A percentile compares a stretch with the other conserved stretches of the same genome.
Evolutionary conservation across 2,888 invertebrate genomes (phyloP).

Genomic region (Candidula unifasciata): DNA sequence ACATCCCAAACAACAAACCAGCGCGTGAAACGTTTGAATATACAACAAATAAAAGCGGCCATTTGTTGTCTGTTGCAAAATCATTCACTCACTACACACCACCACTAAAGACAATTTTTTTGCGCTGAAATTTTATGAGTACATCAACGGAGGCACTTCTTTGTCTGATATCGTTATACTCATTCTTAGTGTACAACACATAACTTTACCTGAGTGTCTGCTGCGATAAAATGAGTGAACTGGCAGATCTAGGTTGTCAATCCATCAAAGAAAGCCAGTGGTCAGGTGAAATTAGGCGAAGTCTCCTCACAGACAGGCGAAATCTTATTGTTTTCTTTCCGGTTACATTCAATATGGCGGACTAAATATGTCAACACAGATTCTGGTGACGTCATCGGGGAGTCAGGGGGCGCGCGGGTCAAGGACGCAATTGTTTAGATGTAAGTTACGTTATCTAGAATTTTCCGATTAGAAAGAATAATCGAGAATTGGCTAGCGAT

Average conservation of each 20-base stretch:
- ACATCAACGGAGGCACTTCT: background rate
- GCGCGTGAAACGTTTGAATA: too few species aligned
- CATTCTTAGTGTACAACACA: background rate
- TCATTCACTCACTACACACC: too few species aligned
- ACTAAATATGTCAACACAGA: conserved; percentile 41
- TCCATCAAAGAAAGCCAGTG: conserved; percentile 11
- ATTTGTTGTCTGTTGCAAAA: too few species aligned
- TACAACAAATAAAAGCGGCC: too few species aligned
- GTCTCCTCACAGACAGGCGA: background rate
- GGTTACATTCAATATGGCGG: conserved; percentile 49
- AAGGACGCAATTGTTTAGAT: conserved; percentile 21
- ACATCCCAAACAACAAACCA: too few species aligned
- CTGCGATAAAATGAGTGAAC: background rate
- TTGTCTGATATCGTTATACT: conserved; percentile 11
- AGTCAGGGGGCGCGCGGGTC: conserved; percentile 16
- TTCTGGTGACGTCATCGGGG: conserved; percentile 34
- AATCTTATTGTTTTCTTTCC: conserved; percentile 46
- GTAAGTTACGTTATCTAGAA: too few species aligned
- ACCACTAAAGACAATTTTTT: too few species aligned
- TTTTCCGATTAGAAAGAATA: too few species aligned
- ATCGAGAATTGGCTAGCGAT: too few species aligned
- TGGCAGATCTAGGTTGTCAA: background rate
- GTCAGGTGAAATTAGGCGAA: background rate
- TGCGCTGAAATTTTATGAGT: background rate
- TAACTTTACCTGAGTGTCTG: background rate